Evolutionary conservation across 2,113 vertebrate species (phyloP).

Genomic region (Atractosteus spatula): DNA sequence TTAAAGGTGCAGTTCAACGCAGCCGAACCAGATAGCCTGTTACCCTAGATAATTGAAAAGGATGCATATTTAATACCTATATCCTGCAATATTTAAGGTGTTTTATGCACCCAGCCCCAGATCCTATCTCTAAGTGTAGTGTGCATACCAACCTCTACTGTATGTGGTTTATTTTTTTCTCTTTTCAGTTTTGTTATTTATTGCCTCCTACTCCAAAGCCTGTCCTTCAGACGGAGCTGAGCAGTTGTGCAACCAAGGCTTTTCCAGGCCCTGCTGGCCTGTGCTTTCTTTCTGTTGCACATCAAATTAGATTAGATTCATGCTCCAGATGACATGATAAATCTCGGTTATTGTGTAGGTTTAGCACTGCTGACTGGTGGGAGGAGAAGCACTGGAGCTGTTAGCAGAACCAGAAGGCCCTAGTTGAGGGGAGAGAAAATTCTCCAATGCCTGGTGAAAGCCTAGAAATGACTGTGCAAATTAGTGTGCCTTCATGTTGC

Average conservation of each 20-base stretch:
- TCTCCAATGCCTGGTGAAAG: background rate
- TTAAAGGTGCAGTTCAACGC: too few relatives aligned
- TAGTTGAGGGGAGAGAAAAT: background rate
- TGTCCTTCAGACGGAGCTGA: constrained; percentile 9
- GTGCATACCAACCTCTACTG: too few relatives aligned
- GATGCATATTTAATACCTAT: too few relatives aligned
- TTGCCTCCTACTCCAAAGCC: background rate
- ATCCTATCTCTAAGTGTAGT: too few relatives aligned
- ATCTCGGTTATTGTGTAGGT: background rate
- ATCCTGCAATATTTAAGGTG: too few relatives aligned
- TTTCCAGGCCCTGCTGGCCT: constrained; percentile 14
- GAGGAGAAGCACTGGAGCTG: background rate
- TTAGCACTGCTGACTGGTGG: background rate
- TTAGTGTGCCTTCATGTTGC: background rate
- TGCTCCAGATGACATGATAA: background rate
- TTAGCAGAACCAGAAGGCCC: background rate
- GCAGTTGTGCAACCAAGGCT: background rate
- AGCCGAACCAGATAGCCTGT: too few relatives aligned
- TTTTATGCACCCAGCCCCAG: too few relatives aligned
- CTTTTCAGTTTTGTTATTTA: background rate
- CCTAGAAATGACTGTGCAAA: background rate
- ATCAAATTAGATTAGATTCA: constrained; percentile 23
- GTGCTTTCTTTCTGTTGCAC: background rate
- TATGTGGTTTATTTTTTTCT: background rate
- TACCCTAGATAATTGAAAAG: too few relatives aligned